Evolutionary conservation across 2,888 invertebrate species (phyloP), one percentile per base, ranked within the genome.

Genomic region (Rotaria sp.): DNA sequence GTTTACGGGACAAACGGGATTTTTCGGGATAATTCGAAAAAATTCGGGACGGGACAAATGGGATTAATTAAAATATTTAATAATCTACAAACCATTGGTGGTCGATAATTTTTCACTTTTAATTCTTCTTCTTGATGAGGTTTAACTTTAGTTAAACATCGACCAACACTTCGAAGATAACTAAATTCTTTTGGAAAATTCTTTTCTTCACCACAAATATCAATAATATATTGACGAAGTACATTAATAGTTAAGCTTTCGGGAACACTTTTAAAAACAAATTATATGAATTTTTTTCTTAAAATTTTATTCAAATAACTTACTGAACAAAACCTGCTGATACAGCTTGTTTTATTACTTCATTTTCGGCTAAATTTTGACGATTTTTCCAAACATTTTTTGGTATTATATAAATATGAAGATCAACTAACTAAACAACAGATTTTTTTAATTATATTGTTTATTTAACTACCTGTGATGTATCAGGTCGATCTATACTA

Each of bases 301-400:
- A 30, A n/a, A 67, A 13, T 55, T 52, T 48, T 85, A 84, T 74
- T 80, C 2, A 2, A 67, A 41, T 21, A 55, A 87, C 88, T 88
- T 89, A 92, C 92, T 92, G 90, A 86, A 92, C 91, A 88, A 92
- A 92, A 86, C 92, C 92, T 55, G 92, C 89, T 11, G 92, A 92
- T 21, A 92, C 90, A 13, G 92, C 91, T 87, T 92, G 91, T 85
- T 91, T 90, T 52, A 92, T 91, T 84, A 91, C 90, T 88, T 91
- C 90, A 88, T 92, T 92, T 88, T 91, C 89, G 87, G 92, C 91
- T 88, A 92, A 91, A 88, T 92, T 90, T 88, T 92, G 90, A 84
- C 90, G 90, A 57, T 91, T 90, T 85, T 92, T 89, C 92, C 92
- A 92, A 87, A 92, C 90, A 85, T 92, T 91, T 87, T 91, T 89